Evolutionary conservation across 2,113 vertebrate species (phyloP).

Genomic region (Oenanthe oenanthe): DNA sequence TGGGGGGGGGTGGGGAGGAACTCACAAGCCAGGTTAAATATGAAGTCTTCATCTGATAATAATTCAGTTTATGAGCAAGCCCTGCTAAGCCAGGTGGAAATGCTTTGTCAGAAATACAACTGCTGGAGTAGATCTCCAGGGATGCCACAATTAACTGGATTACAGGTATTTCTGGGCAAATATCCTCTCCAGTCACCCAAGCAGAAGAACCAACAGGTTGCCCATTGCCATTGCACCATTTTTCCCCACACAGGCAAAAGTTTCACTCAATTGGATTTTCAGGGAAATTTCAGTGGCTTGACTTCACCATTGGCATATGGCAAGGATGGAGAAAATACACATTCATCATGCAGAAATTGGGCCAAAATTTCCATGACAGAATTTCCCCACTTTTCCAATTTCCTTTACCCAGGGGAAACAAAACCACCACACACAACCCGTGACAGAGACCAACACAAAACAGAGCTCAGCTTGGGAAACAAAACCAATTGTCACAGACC

Average conservation of each 20-base stretch:
- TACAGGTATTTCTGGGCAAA: neutral
- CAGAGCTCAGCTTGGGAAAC: neutral
- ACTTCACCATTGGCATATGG: accelerated
- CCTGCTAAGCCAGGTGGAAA: neutral
- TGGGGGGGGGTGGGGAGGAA: accelerated
- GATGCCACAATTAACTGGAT: neutral
- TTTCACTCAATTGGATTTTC: neutral
- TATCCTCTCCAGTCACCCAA: neutral
- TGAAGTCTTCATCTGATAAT: accelerated
- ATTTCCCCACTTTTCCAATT: neutral
- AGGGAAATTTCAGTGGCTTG: neutral
- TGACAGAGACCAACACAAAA: accelerated
- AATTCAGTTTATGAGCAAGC: neutral
- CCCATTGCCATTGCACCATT: neutral
- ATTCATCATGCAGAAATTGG: neutral
- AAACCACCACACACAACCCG: accelerated
- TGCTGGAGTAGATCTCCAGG: neutral
- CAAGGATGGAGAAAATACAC: neutral
- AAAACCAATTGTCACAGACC: neutral
- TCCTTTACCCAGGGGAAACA: accelerated
- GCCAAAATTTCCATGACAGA: neutral
- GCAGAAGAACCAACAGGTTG: neutral
- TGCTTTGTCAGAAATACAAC: neutral
- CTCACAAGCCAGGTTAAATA: neutral
- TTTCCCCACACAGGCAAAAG: neutral